Base-by-base conservation (phyloP, 2,797 vertebrate species). In the Halcyon badia region DNA sequence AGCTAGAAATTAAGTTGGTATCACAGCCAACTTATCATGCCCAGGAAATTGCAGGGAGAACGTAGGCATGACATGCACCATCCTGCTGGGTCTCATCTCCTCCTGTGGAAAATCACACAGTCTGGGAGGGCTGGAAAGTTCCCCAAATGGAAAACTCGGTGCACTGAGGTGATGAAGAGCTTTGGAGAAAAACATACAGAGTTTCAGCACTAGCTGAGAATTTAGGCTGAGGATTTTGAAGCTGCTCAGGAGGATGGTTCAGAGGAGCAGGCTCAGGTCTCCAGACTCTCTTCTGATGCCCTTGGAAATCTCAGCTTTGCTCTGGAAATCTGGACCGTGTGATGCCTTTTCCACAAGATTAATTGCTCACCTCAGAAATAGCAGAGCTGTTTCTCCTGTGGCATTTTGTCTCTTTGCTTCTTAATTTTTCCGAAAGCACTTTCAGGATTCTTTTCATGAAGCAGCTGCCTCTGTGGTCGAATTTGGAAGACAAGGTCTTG, bases 21-120 rank as follows among this genome's bases (percentile, higher is more conserved):
- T 35, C 44, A 2, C 48, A 28, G 12, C 30, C 77, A 75, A 22
- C 5, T 79, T 39, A 30, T 37, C 26, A 8, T n/a, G 57, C 6
- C 56, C 46, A 66, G 31, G 57, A 41, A 42, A 39, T 5, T 69
- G 19, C 70, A 61, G 48, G 37, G 30, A 66, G 30, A 70, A 60
- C 0, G 0, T 3, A 60, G 72, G 25, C n/a, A 11, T 30, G 62
- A 19, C 30, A 42, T 0, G 1, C 9, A n/a, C 24, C 4, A 1
- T 54, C 60, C 60, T 68, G 22, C n/a, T 37, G 73, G 28, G 20
- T 52, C 28, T 80, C 44, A 4, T 42, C 26, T 78, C 70, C 35
- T 60, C 16, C 57, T 33, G 11, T 1, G 24, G 81, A 56, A 60
- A 73, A 62, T 6, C 35, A 28, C 5, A 22, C 6, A 19, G 4